These are phyloP conservation scores for Sitta carolinensis DNA, from an alignment of 2,797 vertebrate species.

Conservation along the genomic window DNA sequence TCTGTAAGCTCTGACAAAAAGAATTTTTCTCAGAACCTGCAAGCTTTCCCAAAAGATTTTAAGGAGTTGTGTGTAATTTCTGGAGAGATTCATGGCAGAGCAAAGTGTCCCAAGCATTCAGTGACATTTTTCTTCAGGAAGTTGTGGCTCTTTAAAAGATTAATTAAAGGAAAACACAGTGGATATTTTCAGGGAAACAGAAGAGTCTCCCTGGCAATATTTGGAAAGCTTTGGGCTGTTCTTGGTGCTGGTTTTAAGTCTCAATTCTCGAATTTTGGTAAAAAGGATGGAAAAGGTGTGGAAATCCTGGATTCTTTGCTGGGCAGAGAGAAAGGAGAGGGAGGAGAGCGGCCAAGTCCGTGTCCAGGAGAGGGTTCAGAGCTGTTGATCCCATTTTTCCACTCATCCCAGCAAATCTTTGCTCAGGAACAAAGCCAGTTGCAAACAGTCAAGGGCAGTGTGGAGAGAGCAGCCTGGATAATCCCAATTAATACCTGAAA, in stretches of 20 bases:
- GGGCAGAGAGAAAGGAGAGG: background rate
- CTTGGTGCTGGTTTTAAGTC: background rate
- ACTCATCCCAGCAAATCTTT: background rate
- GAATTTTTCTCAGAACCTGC: too few species aligned
- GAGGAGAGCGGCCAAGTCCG: fast-evolving
- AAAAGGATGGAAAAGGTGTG: background rate
- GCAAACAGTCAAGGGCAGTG: fast-evolving
- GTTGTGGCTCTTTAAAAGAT: background rate
- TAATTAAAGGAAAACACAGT: background rate
- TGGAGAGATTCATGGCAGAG: background rate
- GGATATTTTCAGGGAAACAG: background rate
- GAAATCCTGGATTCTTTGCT: fast-evolving
- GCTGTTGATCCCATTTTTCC: background rate
- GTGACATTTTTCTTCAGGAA: fast-evolving
- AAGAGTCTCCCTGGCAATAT: background rate
- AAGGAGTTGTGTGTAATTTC: background rate
- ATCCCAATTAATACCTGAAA: background rate
- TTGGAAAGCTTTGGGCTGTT: background rate
- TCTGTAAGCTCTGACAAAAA: background rate
- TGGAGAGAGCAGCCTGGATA: too few species aligned
- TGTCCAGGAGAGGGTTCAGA: background rate
- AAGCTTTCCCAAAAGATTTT: too few species aligned
- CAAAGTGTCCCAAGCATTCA: background rate
- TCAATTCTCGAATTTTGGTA: background rate
- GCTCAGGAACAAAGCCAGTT: background rate